Conservation (phyloP, 2,888 invertebrate species). For the Steinernema carpocapsae region DNA sequence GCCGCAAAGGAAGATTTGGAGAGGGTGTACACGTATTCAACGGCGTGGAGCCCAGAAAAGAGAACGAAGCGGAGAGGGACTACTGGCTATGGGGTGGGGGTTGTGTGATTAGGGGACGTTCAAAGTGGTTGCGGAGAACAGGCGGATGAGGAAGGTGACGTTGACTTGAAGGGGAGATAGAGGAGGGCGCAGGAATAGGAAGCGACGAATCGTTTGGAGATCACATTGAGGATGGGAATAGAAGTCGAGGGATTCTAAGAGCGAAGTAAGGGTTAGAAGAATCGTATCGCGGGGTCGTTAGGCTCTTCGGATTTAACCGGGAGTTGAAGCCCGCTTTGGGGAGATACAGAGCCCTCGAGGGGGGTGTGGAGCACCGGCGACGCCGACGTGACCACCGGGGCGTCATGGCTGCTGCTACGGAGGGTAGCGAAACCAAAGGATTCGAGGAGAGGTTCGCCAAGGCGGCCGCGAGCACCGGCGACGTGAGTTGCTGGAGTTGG, state of each 20-base stretch:
- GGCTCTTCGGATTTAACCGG: not conserved
- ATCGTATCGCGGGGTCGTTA: constrained; percentile 1
- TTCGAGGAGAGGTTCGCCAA: constrained; percentile 9
- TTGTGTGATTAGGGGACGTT: constrained; percentile 12
- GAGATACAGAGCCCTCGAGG: not conserved
- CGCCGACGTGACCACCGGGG: constrained; percentile 6
- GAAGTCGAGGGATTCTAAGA: constrained; percentile 22
- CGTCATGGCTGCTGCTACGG: not conserved
- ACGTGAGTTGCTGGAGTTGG: constrained; percentile 21
- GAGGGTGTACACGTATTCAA: constrained; percentile 21
- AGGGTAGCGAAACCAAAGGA: not conserved
- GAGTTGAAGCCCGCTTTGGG: constrained; percentile 5
- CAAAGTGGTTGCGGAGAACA: not conserved
- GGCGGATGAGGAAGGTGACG: not conserved
- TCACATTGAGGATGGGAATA: constrained; percentile 30
- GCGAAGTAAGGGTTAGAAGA: not conserved
- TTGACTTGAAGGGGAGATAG: constrained; percentile 28
- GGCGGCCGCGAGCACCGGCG: not conserved
- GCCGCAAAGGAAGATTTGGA: not conserved
- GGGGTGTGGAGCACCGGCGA: not conserved
- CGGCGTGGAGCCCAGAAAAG: not conserved
- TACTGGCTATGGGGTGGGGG: constrained; percentile 16
- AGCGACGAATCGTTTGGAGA: constrained; percentile 32
- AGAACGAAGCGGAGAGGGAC: not conserved
- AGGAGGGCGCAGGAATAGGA: not conserved